phyloP scores from a whole-genome alignment of 2,113 vertebrate species.

The Datnioides undecimradiatus region DNA sequence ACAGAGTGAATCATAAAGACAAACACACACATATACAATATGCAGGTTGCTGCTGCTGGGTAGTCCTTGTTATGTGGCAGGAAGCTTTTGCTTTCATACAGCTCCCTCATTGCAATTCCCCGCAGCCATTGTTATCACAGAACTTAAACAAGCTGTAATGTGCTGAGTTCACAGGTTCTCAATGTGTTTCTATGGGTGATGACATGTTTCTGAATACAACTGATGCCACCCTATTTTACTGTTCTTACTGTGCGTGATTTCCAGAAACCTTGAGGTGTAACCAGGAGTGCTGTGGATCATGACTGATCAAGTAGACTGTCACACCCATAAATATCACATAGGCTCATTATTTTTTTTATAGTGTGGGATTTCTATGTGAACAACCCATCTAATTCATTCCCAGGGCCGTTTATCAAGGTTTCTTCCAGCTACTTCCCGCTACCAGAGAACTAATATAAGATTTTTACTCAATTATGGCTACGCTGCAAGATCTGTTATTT shows the following conservation, averaged over 20 bases:
- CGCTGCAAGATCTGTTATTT: constrained; percentile 12
- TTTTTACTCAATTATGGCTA: not conserved
- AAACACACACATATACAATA: not conserved
- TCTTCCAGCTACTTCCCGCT: not conserved
- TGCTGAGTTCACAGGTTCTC: not conserved
- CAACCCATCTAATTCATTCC: not conserved
- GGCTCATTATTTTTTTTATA: not conserved
- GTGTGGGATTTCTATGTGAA: not conserved
- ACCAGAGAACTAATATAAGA: not conserved
- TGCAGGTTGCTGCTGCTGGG: not conserved
- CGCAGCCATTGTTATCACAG: not conserved
- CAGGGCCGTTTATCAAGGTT: not conserved
- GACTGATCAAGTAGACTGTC: not conserved
- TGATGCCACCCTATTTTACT: not conserved
- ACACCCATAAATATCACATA: not conserved
- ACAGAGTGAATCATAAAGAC: not conserved
- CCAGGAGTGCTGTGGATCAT: not conserved
- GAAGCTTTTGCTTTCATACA: not conserved
- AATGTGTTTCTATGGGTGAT: not conserved
- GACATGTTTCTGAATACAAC: not conserved
- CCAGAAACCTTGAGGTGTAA: not conserved
- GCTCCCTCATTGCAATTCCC: not conserved
- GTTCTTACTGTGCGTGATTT: not conserved
- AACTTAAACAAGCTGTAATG: not conserved
- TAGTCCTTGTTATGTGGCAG: not conserved